phyloP scores from a whole-genome alignment of 2,888 invertebrate species.

The Luperina testacea region DNA sequence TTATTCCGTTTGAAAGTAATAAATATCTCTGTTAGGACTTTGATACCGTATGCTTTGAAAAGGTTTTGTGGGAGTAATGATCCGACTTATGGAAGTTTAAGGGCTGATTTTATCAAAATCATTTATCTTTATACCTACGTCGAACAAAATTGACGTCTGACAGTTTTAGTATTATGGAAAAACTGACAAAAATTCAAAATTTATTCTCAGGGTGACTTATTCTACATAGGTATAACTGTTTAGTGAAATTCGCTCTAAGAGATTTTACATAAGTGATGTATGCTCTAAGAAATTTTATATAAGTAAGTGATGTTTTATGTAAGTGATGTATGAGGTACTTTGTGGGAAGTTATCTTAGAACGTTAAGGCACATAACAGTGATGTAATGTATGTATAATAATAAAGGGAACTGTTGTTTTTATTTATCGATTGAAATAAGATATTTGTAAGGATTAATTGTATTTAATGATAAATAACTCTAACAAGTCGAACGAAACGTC shows the following conservation, averaged over 20 bases:
- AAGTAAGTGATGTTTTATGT: too few species aligned
- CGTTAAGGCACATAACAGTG: too few species aligned
- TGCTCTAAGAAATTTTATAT: background rate
- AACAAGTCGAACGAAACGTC: too few species aligned
- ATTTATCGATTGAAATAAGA: too few species aligned
- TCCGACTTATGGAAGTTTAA: background rate
- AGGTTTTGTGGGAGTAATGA: background rate
- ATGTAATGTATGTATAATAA: too few species aligned
- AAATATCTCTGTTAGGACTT: background rate
- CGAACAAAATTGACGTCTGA: background rate
- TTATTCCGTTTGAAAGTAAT: background rate
- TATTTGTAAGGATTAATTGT: too few species aligned
- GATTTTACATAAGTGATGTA: background rate
- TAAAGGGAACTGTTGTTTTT: too few species aligned
- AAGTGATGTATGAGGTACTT: background rate
- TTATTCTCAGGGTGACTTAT: background rate
- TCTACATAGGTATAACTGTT: too few species aligned
- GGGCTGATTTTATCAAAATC: background rate
- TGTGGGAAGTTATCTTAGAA: background rate
- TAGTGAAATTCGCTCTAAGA: background rate
- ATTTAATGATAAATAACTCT: too few species aligned
- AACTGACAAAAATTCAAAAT: background rate
- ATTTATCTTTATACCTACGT: background rate
- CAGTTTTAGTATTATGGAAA: background rate
- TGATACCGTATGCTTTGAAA: background rate